Percentiles rank a stretch among this genome's conserved stretches.
Evolutionary conservation across 1,140 invertebrate species (phyloP).

Genomic region (Neodiprion virginianus): DNA sequence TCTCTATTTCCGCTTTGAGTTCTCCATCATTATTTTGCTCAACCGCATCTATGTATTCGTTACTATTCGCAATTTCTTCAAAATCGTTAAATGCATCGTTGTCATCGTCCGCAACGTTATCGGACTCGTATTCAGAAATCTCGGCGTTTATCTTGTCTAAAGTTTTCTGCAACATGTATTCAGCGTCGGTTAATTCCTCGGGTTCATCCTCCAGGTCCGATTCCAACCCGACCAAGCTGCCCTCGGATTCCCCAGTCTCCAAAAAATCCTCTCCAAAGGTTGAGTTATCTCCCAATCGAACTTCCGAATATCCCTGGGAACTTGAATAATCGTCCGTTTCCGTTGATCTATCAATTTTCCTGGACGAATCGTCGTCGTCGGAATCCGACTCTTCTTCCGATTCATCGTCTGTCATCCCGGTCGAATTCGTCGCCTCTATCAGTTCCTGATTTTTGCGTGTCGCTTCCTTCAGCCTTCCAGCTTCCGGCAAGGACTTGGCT

Average conservation of each 20-base stretch:
- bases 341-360: slow-evolving; percentile 25
- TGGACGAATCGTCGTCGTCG: slow-evolving; percentile 36
- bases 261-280: background rate
- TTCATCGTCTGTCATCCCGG: slow-evolving; percentile 33
- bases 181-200: slow-evolving; percentile 46
- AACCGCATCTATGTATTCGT: slow-evolving; percentile 8
- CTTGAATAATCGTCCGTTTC: background rate
- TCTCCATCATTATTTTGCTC: slow-evolving; percentile 23
- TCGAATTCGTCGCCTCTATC: slow-evolving; percentile 21
- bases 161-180: slow-evolving; percentile 52
- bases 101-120: slow-evolving; percentile 14
- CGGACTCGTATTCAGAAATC: slow-evolving; percentile 46
- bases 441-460: slow-evolving; percentile 26
- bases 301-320: slow-evolving; percentile 4
- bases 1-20: slow-evolving; percentile 8
- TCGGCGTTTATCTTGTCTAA: slow-evolving; percentile 52
- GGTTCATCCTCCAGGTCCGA: slow-evolving; percentile 29
- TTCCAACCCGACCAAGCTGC: background rate
- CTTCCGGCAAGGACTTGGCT: background rate
- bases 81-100: background rate
- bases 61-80: slow-evolving; percentile 27
- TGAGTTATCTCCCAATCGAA: background rate
- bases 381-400: slow-evolving; percentile 37
- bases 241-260: background rate
- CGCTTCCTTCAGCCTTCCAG: background rate